Evolutionary conservation across 2,888 invertebrate genomes (phyloP), one percentile per base, ranked within the genome.

Genomic region (Beris chalybata): DNA sequence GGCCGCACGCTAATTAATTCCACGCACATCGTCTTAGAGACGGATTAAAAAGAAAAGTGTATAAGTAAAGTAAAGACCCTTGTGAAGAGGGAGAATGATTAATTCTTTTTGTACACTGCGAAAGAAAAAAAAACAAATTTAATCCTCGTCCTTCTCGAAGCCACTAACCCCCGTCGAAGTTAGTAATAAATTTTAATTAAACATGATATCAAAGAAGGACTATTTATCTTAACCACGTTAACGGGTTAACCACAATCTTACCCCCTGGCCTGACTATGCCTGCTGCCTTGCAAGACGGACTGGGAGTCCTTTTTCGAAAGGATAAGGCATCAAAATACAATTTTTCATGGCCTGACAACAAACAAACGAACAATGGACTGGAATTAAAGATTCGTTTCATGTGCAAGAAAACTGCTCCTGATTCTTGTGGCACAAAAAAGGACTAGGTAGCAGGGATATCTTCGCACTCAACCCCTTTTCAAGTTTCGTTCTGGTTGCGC

Each of bases 111-210:
- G 38, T 43, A 32, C 32, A 38, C 50, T 47, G 9, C 30, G 50
- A 61, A 52, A 50, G 52, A 50, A 50, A 59, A 52, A 52, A 61
- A 61, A 61, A 52, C 43, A 22, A 1, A 61, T 61, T 61, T 61
- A 61, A 61, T 61, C 61, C 61, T 45, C 61, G 47, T 61, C 61
- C 61, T 61, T 61, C 38, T 58, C 47, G 45, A 44, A 58, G 38
- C 38, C 1, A 9, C 38, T 22, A 56, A 43, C 56, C 56, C 44
- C 13, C 44, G 32, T 47, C 53, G 56, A 32, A 47, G 48, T 54
- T 56, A 61, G 69, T 69, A 67, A 69, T 69, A 67, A 69, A 69
- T 69, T 69, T 69, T 69, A 69, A 69, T 69, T 69, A 69, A 69
- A 69, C 66, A 57, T 64, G 66, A 66, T 69, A 69, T 69, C 69